Conservation (phyloP, 1,140 invertebrate species). For the Drosophila serrata region DNA sequence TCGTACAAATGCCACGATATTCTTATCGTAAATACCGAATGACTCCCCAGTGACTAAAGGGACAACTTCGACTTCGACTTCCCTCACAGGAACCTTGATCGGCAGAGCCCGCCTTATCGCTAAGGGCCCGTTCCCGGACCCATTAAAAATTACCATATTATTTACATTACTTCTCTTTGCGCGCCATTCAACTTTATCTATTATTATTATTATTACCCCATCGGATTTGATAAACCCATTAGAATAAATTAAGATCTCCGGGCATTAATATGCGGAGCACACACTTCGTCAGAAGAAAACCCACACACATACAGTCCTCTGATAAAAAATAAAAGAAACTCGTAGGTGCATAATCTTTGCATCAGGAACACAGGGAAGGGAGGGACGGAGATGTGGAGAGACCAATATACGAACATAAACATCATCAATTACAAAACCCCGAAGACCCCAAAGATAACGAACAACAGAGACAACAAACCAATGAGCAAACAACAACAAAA, state of each 20-base stretch:
- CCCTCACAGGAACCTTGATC: constrained; percentile 9
- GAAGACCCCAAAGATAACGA: constrained; percentile 42
- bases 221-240: constrained; percentile 72
- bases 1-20: not conserved
- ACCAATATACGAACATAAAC: constrained; percentile 63
- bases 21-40: constrained; percentile 4
- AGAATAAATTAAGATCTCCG: constrained; percentile 76
- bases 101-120: constrained; percentile 14
- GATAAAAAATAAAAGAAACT: constrained; percentile 7
- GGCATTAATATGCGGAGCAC: constrained; percentile 72
- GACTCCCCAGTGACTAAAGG: not conserved
- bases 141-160: constrained; percentile 35
- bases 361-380: constrained; percentile 48
- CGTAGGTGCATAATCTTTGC: constrained; percentile 77
- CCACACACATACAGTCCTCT: constrained; percentile 47
- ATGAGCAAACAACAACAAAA: constrained; percentile 18
- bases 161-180: constrained; percentile 34
- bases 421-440: constrained; percentile 79
- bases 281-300: constrained; percentile 42
- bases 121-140: not conserved
- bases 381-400: constrained; percentile 30
- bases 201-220: constrained; percentile 54
- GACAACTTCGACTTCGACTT: not conserved
- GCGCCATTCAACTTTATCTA: constrained; percentile 36
- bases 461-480: constrained; percentile 34